phyloP scores from a whole-genome alignment of 2,888 invertebrate species.

The Lasius platythorax region DNA sequence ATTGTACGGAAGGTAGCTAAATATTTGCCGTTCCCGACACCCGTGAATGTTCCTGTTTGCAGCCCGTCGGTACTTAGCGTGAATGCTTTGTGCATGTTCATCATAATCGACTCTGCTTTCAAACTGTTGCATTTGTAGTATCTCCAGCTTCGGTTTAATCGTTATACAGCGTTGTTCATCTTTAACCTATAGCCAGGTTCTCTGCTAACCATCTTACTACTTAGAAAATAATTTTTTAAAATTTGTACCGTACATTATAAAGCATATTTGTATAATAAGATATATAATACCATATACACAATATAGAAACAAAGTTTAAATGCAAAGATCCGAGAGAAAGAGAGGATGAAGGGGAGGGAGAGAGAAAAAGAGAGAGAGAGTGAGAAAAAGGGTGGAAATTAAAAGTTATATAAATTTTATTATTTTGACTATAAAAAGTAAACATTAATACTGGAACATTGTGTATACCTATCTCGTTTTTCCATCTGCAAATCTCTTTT shows the following conservation, averaged over 20 bases:
- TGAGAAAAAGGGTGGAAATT: too few relatives aligned
- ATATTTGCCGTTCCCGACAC: neutral
- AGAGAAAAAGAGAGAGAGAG: too few relatives aligned
- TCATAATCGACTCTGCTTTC: neutral
- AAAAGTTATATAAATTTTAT: too few relatives aligned
- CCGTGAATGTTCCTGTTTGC: neutral
- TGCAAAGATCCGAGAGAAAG: too few relatives aligned
- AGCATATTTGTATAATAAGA: neutral
- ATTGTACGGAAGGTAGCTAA: neutral
- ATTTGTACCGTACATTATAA: neutral
- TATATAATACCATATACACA: neutral
- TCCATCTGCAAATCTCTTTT: too few relatives aligned
- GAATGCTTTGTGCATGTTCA: slow-evolving; percentile 3
- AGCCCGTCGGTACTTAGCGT: neutral
- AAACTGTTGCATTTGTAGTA: neutral
- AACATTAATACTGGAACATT: too few relatives aligned
- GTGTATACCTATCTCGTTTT: too few relatives aligned
- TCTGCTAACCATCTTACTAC: neutral
- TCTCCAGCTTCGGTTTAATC: neutral
- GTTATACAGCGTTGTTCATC: neutral
- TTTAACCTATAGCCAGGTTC: neutral
- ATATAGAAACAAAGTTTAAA: too few relatives aligned
- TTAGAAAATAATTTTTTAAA: neutral
- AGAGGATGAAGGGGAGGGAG: too few relatives aligned
- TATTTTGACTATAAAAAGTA: too few relatives aligned